A percentile compares a stretch with the other conserved stretches of the same genome.
Conservation (phyloP, 2,113 vertebrate species). For the Recurvirostra avosetta region DNA sequence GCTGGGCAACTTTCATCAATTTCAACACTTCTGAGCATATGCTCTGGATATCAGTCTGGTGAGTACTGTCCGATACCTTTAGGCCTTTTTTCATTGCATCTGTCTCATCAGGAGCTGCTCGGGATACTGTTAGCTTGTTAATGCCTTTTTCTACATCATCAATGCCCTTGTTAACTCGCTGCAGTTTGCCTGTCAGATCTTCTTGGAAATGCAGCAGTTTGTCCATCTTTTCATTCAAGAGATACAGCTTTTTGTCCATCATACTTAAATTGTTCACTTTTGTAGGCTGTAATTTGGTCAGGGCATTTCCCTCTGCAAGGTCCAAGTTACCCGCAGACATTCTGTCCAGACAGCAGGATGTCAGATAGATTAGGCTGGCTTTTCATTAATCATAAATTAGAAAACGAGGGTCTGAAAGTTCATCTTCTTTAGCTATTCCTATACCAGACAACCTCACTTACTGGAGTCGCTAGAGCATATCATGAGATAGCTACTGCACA, state of each 20-base stretch:
- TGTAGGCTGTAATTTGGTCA: conserved; percentile 23
- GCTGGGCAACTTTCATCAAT: conserved; percentile 70
- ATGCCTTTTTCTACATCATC: conserved; percentile 74
- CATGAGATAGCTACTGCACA: conserved; percentile 19
- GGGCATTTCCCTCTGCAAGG: conserved; percentile 28
- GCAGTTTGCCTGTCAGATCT: conserved; percentile 77
- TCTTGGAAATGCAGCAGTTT: conserved; percentile 77
- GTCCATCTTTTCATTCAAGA: conserved; percentile 81
- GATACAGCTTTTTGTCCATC: conserved; percentile 78
- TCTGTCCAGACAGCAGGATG: conserved; percentile 55
- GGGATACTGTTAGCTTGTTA: conserved; percentile 42
- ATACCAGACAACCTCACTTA: neutral
- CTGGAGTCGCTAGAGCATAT: neutral
- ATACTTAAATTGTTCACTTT: conserved; percentile 58
- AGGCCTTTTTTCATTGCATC: neutral
- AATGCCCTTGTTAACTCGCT: conserved; percentile 70
- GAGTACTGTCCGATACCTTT: neutral
- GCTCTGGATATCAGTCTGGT: neutral
- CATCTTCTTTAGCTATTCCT: conserved; percentile 15
- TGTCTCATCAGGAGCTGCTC: neutral
- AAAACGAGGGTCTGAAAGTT: neutral
- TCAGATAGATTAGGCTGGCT: conserved; percentile 34
- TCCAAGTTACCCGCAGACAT: conserved; percentile 76
- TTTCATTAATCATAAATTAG: conserved; percentile 50
- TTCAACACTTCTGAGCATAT: conserved; percentile 74